These are phyloP conservation scores for Cotesia congregata DNA, from an alignment of 2,888 invertebrate species.

Conservation along the genomic window DNA sequence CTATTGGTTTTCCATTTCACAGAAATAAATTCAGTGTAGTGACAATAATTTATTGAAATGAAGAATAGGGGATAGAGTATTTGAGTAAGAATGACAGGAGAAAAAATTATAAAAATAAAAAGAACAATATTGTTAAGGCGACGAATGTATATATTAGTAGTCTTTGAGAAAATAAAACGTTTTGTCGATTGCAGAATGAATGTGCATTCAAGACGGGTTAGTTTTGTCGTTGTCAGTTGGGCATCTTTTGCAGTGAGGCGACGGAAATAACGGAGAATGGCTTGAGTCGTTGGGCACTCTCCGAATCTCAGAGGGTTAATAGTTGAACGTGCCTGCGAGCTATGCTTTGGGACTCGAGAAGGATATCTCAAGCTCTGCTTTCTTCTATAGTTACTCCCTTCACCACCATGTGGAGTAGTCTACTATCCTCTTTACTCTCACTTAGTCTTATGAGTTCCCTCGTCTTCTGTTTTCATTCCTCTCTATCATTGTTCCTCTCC, in stretches of 20 bases:
- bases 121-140: slow-evolving; percentile 33
- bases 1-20: not conserved
- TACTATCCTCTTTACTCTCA: slow-evolving; percentile 32
- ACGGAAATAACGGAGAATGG: slow-evolving; percentile 35
- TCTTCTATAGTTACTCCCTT: slow-evolving; percentile 25
- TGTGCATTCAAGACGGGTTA: slow-evolving; percentile 17
- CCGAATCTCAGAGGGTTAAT: slow-evolving; percentile 62
- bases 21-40: slow-evolving; percentile 1
- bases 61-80: slow-evolving; percentile 2
- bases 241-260: slow-evolving; percentile 14
- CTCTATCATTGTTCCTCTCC: slow-evolving; percentile 53
- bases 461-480: slow-evolving; percentile 49
- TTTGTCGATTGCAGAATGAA: slow-evolving; percentile 16
- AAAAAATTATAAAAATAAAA: slow-evolving; percentile 8
- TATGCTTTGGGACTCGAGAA: slow-evolving; percentile 48
- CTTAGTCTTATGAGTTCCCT: not conserved
- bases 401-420: slow-evolving; percentile 20
- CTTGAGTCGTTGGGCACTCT: slow-evolving; percentile 53
- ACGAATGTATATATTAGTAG: slow-evolving; percentile 8
- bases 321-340: slow-evolving; percentile 59
- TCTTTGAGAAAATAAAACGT: slow-evolving; percentile 30
- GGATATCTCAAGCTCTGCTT: slow-evolving; percentile 34
- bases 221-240: slow-evolving; percentile 30
- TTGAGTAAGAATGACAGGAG: not conserved
- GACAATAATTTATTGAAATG: slow-evolving; percentile 5